Evolutionary conservation across 1,140 invertebrate species (phyloP).

Genomic region (Pseudomyrmex cubaensis): DNA sequence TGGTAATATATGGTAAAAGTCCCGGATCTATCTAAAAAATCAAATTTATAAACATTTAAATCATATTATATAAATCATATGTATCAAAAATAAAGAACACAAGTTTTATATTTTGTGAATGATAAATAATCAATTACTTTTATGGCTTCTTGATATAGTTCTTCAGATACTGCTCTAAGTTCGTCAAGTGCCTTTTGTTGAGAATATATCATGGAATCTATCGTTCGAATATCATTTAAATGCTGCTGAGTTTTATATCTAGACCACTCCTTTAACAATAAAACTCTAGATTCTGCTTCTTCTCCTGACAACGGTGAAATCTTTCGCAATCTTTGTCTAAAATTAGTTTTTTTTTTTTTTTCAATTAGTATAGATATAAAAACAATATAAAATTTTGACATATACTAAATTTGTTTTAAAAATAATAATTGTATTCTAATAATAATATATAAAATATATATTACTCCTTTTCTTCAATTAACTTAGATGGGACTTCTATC

Average conservation of each 20-base stretch:
- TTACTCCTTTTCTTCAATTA: constrained; percentile 89
- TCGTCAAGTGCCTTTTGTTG: constrained; percentile 92
- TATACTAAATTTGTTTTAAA: not conserved
- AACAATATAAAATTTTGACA: not conserved
- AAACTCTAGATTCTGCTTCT: constrained; percentile 85
- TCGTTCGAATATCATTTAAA: constrained; percentile 87
- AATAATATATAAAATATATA: not conserved
- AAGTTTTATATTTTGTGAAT: not conserved
- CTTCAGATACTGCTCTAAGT: constrained; percentile 91
- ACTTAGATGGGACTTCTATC: constrained; percentile 88
- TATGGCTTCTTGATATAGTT: constrained; percentile 93
- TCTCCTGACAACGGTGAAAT: constrained; percentile 81
- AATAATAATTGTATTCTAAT: not conserved
- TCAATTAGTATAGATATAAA: not conserved
- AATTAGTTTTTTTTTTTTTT: constrained; percentile 59
- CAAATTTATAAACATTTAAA: constrained; percentile 19
- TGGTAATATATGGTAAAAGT: constrained; percentile 88
- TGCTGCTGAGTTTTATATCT: constrained; percentile 88
- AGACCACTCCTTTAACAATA: constrained; percentile 90
- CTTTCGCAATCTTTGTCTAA: constrained; percentile 86
- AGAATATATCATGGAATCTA: constrained; percentile 88
- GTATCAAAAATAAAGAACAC: not conserved
- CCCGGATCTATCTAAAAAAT: constrained; percentile 88
- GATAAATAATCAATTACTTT: constrained; percentile 85
- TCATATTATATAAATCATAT: not conserved